Evolutionary conservation across 2,797 vertebrate genomes (phyloP), one percentile per base, ranked within the genome.

Genomic region (Megalops cyprinoides): DNA sequence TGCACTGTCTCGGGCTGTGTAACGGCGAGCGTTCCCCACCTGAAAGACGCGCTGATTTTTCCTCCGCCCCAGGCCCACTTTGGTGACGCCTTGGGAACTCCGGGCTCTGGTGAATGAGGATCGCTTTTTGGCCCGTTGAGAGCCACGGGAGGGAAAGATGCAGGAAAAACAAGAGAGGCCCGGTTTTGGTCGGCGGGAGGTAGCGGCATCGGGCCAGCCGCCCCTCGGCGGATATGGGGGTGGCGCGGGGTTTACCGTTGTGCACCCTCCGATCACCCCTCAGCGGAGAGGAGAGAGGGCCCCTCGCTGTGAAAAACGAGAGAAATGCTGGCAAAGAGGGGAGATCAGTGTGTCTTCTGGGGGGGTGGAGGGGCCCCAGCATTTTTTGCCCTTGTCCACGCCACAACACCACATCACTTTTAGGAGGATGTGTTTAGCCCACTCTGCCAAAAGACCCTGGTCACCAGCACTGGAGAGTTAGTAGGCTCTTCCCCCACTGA

Each of bases 71-170:
- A 74, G 34, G 67, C 80, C 75, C 15, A 74, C 62, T 76, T 77
- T 87, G 84, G 85, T 76, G 25, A 79, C 71, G 76, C 60, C 82
- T 85, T 82, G 90, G 78, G 25, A 87, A n/a, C 87, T 86, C 87
- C 88, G 89, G 90, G 18, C 86, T 85, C 79, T 34, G 84, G 84
- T 92, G 90, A 93, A 93, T 91, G 83, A 86, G 75, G 88, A 89
- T 88, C 91, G 91, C 44, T 71, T 71, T 39, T 88, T 82, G 84
- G 84, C 84, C 81, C 86, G 84, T 89, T 80, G 81, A 90, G 85
- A 89, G 90, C 87, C 82, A 67, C 15, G 60, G 44, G 87, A n/a
- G n/a, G n/a, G n/a, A n/a, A n/a, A n/a, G n/a, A 84, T 79, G 84
- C 77, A 86, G 28, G 82, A 84, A 77, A 83, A 7, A 44, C 18